Conservation (phyloP, 2,113 vertebrate genomes). For the Mustela nigripes region DNA sequence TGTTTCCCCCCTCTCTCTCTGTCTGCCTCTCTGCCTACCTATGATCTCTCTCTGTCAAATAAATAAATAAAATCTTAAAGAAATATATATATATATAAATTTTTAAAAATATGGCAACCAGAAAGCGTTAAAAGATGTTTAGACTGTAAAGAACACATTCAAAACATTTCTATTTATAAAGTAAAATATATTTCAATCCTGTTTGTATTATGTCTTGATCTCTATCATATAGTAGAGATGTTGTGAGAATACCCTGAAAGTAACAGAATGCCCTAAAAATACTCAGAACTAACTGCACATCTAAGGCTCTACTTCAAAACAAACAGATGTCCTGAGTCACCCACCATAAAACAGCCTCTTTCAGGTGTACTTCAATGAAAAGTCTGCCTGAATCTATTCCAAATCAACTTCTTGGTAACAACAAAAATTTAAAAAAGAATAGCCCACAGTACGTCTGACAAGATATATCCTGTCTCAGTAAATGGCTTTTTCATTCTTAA, state of each 20-base stretch:
- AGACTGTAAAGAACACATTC: conserved; percentile 36
- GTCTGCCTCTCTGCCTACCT: no score
- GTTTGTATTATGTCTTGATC: conserved; percentile 19
- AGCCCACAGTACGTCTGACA: neutral
- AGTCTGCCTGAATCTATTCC: conserved; percentile 29
- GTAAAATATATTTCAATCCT: neutral
- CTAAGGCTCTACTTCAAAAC: conserved; percentile 47
- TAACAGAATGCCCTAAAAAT: neutral
- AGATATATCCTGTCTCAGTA: neutral
- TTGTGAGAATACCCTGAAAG: conserved; percentile 31
- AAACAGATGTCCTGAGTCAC: conserved; percentile 54
- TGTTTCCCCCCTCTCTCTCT: no score
- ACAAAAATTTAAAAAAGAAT: conserved; percentile 46
- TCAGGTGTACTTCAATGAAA: conserved; percentile 30
- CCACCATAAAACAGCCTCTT: conserved; percentile 37
- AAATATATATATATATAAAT: no score
- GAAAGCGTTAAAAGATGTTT: neutral
- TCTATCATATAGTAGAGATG: neutral
- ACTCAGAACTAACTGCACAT: neutral
- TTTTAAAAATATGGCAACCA: neutral
- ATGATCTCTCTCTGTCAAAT: no score
- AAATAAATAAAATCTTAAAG: no score
- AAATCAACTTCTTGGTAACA: conserved; percentile 57
- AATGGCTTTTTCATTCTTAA: conserved; percentile 31
- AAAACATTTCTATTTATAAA: conserved; percentile 52